phyloP scores from a whole-genome alignment of 2,113 vertebrate genomes.

The Halcyon malimbica region DNA sequence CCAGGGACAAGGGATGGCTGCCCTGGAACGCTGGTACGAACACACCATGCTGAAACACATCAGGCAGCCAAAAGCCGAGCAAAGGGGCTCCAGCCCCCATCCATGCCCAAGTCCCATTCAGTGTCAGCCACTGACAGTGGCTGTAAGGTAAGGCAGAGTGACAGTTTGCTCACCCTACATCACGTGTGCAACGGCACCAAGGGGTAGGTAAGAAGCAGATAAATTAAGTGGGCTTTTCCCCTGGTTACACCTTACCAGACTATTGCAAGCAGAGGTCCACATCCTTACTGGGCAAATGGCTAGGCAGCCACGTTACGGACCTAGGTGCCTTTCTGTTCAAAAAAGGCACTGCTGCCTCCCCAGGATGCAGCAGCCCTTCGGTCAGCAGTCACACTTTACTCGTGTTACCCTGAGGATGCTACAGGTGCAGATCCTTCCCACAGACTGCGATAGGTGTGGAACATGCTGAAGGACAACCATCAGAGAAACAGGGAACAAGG shows the following conservation, averaged over 20 bases:
- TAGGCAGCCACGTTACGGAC: background rate
- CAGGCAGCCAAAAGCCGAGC: background rate
- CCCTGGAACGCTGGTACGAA: accelerated
- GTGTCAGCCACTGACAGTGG: accelerated
- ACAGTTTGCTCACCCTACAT: background rate
- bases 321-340: background rate
- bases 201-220: background rate
- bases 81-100: background rate
- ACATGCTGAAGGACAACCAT: accelerated
- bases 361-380: background rate
- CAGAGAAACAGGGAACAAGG: background rate
- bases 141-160: accelerated
- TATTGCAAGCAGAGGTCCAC: background rate
- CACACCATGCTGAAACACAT: accelerated
- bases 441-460: accelerated
- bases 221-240: background rate
- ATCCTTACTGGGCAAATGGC: background rate
- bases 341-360: background rate
- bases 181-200: accelerated
- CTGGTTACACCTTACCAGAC: background rate
- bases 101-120: accelerated
- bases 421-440: background rate
- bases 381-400: background rate
- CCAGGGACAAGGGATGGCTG: accelerated
- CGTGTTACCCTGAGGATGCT: background rate